Conservation (phyloP, 2,797 vertebrate genomes). For the Pristis pectinata region DNA sequence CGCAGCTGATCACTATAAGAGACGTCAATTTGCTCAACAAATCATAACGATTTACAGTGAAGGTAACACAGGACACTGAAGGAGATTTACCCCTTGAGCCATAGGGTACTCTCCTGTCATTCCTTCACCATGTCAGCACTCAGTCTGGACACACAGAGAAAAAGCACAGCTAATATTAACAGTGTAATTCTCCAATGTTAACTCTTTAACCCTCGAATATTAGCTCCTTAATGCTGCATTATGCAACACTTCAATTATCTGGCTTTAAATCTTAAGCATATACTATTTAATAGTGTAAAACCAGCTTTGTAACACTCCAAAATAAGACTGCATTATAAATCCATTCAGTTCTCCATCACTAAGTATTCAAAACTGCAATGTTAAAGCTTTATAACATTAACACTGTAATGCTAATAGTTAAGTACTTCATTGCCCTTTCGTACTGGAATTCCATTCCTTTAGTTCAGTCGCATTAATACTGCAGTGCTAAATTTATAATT, state of each 20-base stretch:
- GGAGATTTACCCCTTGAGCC: not conserved
- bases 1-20: not conserved
- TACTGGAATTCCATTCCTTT: no score
- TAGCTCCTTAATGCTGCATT: not conserved
- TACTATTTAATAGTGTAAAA: not conserved
- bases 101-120: not conserved
- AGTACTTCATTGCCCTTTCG: no score
- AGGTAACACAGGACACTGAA: not conserved
- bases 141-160: not conserved
- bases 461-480: no score
- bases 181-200: not conserved
- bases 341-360: no score
- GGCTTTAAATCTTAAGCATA: no score
- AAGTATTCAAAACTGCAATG: not conserved
- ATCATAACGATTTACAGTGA: not conserved
- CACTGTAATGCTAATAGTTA: no score
- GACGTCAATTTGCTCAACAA: not conserved
- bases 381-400: not conserved
- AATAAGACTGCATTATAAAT: not conserved
- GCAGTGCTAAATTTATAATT: no score
- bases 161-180: not conserved
- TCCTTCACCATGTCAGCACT: not conserved
- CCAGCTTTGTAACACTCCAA: not conserved
- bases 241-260: not conserved
- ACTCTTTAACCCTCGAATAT: not conserved